Percentiles rank a stretch among this genome's conserved stretches.
These are phyloP conservation scores for Eristalis pertinax DNA, from an alignment of 2,888 invertebrate species.

Conservation along the genomic window DNA sequence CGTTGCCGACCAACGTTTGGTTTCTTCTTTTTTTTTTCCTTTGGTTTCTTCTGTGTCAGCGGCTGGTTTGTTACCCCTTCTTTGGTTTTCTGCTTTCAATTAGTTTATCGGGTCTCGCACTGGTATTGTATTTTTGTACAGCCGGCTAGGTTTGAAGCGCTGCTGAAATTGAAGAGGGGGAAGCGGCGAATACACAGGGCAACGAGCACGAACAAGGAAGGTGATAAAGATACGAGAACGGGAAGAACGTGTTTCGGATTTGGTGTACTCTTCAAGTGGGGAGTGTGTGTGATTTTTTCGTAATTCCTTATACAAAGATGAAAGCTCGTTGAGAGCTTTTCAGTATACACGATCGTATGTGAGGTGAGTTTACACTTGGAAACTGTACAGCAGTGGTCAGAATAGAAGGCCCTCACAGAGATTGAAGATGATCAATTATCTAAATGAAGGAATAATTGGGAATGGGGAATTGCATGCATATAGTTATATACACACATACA, in stretches of 20 bases:
- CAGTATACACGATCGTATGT: not conserved
- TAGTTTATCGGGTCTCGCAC: constrained; percentile 34
- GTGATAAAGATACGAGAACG: constrained; percentile 10
- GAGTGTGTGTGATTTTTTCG: constrained; percentile 8
- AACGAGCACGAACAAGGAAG: not conserved
- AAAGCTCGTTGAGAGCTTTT: constrained; percentile 16
- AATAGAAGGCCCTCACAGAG: not conserved
- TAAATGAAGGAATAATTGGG: not conserved
- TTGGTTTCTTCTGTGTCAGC: constrained; percentile 52
- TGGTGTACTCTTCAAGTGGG: not conserved
- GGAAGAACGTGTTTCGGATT: constrained; percentile 35
- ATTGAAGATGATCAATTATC: no score
- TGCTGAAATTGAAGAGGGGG: not conserved
- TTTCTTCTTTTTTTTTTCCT: constrained; percentile 52
- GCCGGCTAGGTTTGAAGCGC: constrained; percentile 7
- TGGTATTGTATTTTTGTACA: constrained; percentile 38
- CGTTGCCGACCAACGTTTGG: constrained; percentile 52
- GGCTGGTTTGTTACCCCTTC: constrained; percentile 60
- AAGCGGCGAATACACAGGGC: not conserved
- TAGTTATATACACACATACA: no score
- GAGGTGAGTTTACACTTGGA: not conserved
- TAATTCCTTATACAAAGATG: not conserved
- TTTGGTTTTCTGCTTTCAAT: constrained; percentile 49
- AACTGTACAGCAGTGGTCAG: constrained; percentile 16
- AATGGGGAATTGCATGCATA: not conserved